A percentile compares a stretch with the other conserved stretches of the same genome.
Conservation (phyloP, 2,888 invertebrate genomes). For the Pristionchus mayeri region DNA sequence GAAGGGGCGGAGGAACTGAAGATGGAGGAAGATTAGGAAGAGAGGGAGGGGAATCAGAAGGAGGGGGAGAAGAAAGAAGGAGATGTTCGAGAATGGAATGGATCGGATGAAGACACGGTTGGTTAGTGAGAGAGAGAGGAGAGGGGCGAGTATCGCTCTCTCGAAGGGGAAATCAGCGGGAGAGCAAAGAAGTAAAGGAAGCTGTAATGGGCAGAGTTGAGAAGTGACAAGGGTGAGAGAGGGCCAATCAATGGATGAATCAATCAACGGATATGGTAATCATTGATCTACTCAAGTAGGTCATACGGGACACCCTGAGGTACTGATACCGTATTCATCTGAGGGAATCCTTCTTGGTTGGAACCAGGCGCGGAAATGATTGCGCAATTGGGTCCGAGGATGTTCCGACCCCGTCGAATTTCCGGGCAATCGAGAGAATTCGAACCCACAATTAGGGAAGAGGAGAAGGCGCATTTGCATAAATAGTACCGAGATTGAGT, state of each 20-base stretch:
- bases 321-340: constrained; percentile 10
- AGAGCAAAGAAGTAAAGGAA: constrained; percentile 17
- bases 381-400: constrained; percentile 12
- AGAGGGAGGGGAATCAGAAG: neutral
- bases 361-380: constrained; percentile 1
- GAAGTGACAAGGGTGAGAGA: constrained; percentile 41
- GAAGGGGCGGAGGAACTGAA: constrained; percentile 13
- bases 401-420: constrained; percentile 23
- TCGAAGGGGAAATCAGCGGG: constrained; percentile 42
- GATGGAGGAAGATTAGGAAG: constrained; percentile 29
- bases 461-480: constrained; percentile 3
- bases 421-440: constrained; percentile 35
- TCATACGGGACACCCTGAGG: neutral
- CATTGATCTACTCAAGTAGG: neutral
- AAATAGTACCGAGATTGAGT: constrained; percentile 35
- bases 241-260: neutral
- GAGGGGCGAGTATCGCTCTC: neutral
- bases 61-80: neutral
- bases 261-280: neutral
- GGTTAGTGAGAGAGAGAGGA: neutral
- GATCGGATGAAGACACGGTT: constrained; percentile 34
- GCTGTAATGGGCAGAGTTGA: constrained; percentile 35
- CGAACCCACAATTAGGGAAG: constrained; percentile 39
- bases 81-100: constrained; percentile 24
- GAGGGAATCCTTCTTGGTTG: neutral